Evolutionary conservation across 2,888 invertebrate species (phyloP).

Genomic region (Ophion obscuratus): DNA sequence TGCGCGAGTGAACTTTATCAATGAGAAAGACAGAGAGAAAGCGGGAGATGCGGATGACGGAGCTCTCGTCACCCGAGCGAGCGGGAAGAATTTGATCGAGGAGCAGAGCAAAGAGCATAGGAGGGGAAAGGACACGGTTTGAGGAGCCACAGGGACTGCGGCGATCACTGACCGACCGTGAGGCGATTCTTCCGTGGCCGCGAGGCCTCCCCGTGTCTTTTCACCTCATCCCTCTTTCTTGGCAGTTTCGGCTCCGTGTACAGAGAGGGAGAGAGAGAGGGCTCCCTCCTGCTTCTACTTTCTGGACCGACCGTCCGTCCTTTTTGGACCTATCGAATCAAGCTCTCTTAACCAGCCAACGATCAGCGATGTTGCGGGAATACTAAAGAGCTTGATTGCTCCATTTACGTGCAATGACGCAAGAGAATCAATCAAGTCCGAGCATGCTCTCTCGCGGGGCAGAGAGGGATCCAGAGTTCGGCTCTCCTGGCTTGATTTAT

Average conservation of each 20-base stretch:
- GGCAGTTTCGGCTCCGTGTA: constrained; percentile 75
- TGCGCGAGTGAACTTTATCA: constrained; percentile 50
- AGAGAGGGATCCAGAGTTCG: constrained; percentile 22
- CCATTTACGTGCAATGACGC: constrained; percentile 66
- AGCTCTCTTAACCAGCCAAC: constrained; percentile 67
- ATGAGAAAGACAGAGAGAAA: constrained; percentile 25
- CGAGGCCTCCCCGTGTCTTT: constrained; percentile 39
- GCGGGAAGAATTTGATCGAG: constrained; percentile 60
- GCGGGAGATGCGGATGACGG: constrained; percentile 47
- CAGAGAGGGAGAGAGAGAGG: constrained; percentile 43
- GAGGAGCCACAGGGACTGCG: constrained; percentile 72
- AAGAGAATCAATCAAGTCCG: constrained; percentile 64
- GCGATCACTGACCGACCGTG: constrained; percentile 78
- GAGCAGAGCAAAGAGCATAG: constrained; percentile 52
- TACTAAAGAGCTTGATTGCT: constrained; percentile 68
- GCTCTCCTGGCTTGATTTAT: constrained; percentile 59
- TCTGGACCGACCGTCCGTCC: constrained; percentile 47
- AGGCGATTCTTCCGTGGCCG: constrained; percentile 74
- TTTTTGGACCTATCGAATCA: constrained; percentile 65
- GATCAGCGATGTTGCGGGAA: constrained; percentile 62
- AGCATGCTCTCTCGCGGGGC: constrained; percentile 20
- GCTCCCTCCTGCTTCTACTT: constrained; percentile 28
- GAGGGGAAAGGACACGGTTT: constrained; percentile 69
- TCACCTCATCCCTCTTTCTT: constrained; percentile 58
- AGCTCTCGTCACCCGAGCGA: constrained; percentile 64